phyloP scores from a whole-genome alignment of 2,888 invertebrate species.

The Lepidocyrtoides sp. region DNA sequence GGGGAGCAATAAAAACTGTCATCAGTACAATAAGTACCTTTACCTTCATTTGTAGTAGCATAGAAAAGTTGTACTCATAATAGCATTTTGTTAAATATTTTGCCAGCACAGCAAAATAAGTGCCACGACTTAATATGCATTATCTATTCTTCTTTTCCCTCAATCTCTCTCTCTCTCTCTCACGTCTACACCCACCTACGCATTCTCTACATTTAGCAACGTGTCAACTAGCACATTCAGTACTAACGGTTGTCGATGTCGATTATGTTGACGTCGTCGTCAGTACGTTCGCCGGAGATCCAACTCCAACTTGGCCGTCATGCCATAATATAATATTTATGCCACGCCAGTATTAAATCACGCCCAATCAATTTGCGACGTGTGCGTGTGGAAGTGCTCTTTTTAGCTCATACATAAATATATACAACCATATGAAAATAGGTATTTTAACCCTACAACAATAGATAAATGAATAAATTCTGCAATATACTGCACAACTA shows the following conservation, averaged over 20 bases:
- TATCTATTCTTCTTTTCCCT: slow-evolving; percentile 54
- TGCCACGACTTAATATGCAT: slow-evolving; percentile 20
- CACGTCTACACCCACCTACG: slow-evolving; percentile 46
- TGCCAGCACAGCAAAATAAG: not conserved
- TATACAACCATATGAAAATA: not conserved
- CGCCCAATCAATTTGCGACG: slow-evolving; percentile 69
- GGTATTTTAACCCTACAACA: too few relatives aligned
- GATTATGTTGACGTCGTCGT: slow-evolving; percentile 20
- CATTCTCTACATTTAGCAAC: slow-evolving; percentile 58
- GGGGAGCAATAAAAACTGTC: slow-evolving; percentile 38
- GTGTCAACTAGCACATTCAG: slow-evolving; percentile 49
- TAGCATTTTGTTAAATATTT: not conserved
- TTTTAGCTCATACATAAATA: not conserved
- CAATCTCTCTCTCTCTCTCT: not conserved
- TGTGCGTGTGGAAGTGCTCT: slow-evolving; percentile 1
- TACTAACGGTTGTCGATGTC: slow-evolving; percentile 8
- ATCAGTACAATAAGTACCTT: slow-evolving; percentile 20
- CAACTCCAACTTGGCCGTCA: not conserved
- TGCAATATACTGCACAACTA: not conserved
- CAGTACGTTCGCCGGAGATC: not conserved
- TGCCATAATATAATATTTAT: slow-evolving; percentile 25
- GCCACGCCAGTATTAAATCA: slow-evolving; percentile 71
- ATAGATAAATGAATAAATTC: not conserved
- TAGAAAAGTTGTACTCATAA: not conserved
- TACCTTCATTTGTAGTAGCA: not conserved